Percentiles rank a stretch among this genome's conserved stretches.
These are phyloP conservation scores for Dolichallabes microphthalmus DNA, from an alignment of 2,113 vertebrate species.

Conservation along the genomic window DNA sequence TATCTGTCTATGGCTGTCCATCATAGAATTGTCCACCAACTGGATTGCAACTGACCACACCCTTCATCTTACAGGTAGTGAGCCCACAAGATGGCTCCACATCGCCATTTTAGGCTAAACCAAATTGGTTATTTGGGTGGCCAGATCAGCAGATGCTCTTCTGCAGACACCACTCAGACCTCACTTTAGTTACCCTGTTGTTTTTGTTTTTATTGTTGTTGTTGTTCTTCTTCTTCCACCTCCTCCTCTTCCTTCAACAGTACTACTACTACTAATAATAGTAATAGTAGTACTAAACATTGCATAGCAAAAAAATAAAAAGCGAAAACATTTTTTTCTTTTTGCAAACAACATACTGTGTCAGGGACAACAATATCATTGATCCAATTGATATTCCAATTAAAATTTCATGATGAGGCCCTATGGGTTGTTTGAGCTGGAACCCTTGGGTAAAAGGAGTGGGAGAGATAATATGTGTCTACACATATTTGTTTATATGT, in stretches of 20 bases:
- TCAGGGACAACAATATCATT: constrained; percentile 24
- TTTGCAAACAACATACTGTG: background rate
- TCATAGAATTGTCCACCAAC: background rate
- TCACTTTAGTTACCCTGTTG: background rate
- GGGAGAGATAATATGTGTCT: constrained; percentile 22
- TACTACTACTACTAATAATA: background rate
- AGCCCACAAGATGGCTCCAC: constrained; percentile 14
- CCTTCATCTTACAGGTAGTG: background rate
- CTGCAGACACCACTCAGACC: background rate
- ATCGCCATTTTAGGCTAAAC: background rate
- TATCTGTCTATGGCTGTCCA: background rate
- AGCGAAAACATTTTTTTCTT: background rate
- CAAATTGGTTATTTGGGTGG: background rate
- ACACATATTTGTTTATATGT: too few relatives aligned
- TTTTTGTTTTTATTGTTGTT: background rate
- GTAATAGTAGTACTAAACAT: background rate
- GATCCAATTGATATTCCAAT: constrained; percentile 22
- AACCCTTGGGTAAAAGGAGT: background rate
- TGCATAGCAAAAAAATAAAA: background rate
- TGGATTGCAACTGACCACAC: background rate
- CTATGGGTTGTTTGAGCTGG: background rate
- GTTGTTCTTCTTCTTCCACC: background rate
- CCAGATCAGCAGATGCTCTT: background rate
- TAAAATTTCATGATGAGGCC: constrained; percentile 15
- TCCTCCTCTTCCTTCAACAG: too few relatives aligned